Base-by-base conservation (phyloP, 2,888 invertebrate species). In the Pycnomerus fuliginosus region DNA sequence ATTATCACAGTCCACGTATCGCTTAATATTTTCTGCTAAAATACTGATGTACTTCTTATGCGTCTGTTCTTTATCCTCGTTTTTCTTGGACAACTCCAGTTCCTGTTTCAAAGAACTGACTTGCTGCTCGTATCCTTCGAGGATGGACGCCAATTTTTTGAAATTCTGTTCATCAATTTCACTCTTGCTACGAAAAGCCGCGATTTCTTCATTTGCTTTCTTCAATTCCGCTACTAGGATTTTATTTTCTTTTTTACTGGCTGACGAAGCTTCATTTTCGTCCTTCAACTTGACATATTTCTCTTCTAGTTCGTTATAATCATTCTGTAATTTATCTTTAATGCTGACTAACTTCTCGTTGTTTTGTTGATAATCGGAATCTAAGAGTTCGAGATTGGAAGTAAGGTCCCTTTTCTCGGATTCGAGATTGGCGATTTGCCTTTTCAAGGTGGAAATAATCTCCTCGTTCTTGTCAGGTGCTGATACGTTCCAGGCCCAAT, bases 401-500 rank as follows among this genome's bases (percentile, higher is more conserved):
- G 54, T 36, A 5, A 71, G 54, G 11, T 70, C 68, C 32, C 50
- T 53, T 35, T 68, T 71, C 39, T 73, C 70, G 15, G 48, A 61
- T 60, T 71, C 64, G 20, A 73, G 51, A 3, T 50, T 48, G 16
- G 41, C 36, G 10, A 68, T 59, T 38, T 50, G 56, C 17, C 50
- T 49, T 36, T 58, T 68, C 53, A 71, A 52, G 55, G 64, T 51
- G 58, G 62, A 49, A 48, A 63, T 55, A 30, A 55, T 40, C 32
- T 57, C 52, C 20, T 48, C 52, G 12, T 45, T 10, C 11, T 8
- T 8, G 3, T 25, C 25, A 8, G 25, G 11, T 25, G 25, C 53
- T 8, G 75, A 71, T 3, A 77, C 74, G 49, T 77, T 76, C 78
- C 78, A 79, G 56, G 76, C 76, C 78, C 78, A 79, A 50, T 69